These are phyloP conservation scores for Orchesella cincta DNA, from an alignment of 1,140 invertebrate species.

Conservation along the genomic window DNA sequence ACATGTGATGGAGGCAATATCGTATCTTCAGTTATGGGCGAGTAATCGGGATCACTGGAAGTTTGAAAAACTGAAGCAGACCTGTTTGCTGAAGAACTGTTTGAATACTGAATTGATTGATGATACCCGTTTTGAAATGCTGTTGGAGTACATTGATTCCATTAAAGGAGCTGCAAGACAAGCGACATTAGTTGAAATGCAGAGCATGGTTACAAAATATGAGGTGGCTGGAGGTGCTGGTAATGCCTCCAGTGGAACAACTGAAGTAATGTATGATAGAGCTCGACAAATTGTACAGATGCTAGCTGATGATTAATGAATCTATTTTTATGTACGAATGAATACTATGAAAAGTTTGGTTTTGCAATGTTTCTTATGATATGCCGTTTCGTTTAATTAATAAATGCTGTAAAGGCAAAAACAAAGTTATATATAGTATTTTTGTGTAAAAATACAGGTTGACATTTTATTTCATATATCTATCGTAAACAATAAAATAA, in stretches of 20 bases:
- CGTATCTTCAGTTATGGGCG: slow-evolving; percentile 62
- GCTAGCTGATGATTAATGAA: slow-evolving; percentile 50
- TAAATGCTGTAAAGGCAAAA: background rate
- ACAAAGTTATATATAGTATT: background rate
- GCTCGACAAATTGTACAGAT: slow-evolving; percentile 61
- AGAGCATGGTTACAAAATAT: slow-evolving; percentile 55
- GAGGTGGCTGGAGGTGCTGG: background rate
- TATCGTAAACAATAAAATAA: too few relatives aligned
- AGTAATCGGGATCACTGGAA: slow-evolving; percentile 70
- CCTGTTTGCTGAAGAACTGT: slow-evolving; percentile 71
- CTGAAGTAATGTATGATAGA: slow-evolving; percentile 58
- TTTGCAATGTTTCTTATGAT: background rate
- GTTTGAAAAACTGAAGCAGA: slow-evolving; percentile 73
- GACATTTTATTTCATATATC: background rate
- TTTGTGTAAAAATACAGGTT: slow-evolving; percentile 9
- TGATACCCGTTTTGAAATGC: slow-evolving; percentile 63
- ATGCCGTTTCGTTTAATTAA: background rate
- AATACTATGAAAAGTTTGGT: background rate
- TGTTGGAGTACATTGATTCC: slow-evolving; percentile 71
- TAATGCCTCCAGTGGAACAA: slow-evolving; percentile 49
- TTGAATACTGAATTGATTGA: slow-evolving; percentile 63
- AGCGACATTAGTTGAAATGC: slow-evolving; percentile 64
- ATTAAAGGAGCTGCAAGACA: slow-evolving; percentile 67
- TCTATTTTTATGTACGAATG: background rate
- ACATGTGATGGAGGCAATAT: slow-evolving; percentile 27